phyloP scores from a whole-genome alignment of 1,140 invertebrate species.

The Trichonephila inaurata region DNA sequence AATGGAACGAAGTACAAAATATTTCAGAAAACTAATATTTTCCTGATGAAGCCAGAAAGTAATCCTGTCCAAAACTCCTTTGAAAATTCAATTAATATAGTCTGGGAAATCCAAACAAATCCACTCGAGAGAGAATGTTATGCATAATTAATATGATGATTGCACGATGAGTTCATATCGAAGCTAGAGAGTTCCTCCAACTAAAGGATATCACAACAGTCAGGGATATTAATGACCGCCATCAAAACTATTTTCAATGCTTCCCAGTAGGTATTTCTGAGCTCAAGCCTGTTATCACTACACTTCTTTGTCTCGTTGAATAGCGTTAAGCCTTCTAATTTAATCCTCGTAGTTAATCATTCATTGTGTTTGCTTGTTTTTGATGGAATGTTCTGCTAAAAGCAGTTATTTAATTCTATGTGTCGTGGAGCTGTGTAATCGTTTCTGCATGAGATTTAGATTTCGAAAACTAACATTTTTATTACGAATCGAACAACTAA shows the following conservation, averaged over 20 bases:
- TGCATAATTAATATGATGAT: conserved; percentile 68
- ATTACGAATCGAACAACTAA: no score
- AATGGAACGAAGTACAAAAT: neutral
- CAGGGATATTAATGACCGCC: conserved; percentile 35
- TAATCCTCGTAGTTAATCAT: neutral
- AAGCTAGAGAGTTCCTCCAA: conserved; percentile 14
- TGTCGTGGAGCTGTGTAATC: neutral
- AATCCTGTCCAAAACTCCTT: conserved; percentile 56
- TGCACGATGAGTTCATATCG: neutral
- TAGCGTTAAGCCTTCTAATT: neutral
- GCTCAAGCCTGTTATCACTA: neutral
- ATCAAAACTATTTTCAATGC: conserved; percentile 36
- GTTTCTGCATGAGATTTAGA: no score
- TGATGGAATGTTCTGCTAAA: neutral
- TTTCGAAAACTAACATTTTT: no score
- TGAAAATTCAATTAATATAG: conserved; percentile 65
- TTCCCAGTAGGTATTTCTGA: conserved; percentile 14
- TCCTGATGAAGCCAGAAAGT: neutral
- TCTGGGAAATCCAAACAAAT: conserved; percentile 28
- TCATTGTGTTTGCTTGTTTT: conserved; percentile 8
- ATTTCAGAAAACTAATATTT: conserved; percentile 1
- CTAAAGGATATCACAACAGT: conserved; percentile 14
- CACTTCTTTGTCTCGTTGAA: neutral
- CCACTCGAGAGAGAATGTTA: conserved; percentile 14
- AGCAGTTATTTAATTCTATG: neutral